A percentile compares a stretch with the other conserved stretches of the same genome.
Evolutionary conservation across 1,140 invertebrate genomes (phyloP).

Genomic region (Neodiprion virginianus): DNA sequence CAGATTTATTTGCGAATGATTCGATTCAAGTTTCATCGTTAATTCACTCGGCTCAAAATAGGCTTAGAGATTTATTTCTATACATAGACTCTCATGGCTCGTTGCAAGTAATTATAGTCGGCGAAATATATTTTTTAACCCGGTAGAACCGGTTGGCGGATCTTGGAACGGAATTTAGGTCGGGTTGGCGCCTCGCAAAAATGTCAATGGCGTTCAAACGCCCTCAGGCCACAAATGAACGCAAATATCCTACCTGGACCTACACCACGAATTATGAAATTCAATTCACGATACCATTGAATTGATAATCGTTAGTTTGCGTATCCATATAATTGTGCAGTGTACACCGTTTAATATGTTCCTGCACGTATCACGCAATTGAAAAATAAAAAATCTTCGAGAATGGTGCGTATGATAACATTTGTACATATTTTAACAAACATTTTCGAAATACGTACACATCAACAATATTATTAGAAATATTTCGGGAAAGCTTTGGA

Average conservation of each 20-base stretch:
- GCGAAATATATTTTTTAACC: background rate
- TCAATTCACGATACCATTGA: background rate
- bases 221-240: background rate
- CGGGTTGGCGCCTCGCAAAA: background rate
- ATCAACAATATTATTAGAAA: too few species aligned
- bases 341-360: background rate
- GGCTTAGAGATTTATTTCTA: background rate
- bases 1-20: background rate
- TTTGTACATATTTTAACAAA: too few species aligned
- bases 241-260: slow-evolving; percentile 11
- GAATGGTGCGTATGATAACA: too few species aligned
- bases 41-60: background rate
- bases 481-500: too few species aligned
- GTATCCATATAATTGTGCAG: too few species aligned
- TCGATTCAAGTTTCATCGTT: background rate
- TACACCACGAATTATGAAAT: slow-evolving; percentile 10
- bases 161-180: slow-evolving; percentile 8
- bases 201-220: background rate
- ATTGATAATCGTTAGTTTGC: background rate
- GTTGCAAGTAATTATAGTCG: too few species aligned
- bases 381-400: too few species aligned
- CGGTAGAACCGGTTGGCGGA: background rate
- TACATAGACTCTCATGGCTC: background rate
- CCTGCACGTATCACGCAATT: background rate
- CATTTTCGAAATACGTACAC: too few species aligned